Base-by-base conservation (phyloP, 2,888 invertebrate species). In the Aelia acuminata region DNA sequence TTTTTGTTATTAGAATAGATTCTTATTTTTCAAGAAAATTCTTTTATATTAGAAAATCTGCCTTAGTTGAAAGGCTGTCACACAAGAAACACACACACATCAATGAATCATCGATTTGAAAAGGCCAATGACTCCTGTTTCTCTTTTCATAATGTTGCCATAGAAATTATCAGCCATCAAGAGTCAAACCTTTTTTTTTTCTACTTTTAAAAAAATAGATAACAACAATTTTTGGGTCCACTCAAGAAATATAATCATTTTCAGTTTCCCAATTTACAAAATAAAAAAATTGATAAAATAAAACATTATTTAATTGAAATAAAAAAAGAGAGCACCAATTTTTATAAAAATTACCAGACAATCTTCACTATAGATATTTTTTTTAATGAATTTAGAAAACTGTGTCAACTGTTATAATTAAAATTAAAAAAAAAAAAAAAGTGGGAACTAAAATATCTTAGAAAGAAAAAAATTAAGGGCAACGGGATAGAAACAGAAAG, bases 31-130 rank as follows among this genome's bases (percentile, higher is more conserved):
- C 8, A 26, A 57, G 26, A 15, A 2, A 26, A 57, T 57, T 0
- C 57, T 26, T 26, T 26, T 11, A 57, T 13, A 57, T 57, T 57
- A 35, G 18, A 70, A 70, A 70, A 70, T 70, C 63, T 35, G 5
- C 10, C 10, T 70, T 70, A 20, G 63, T 7, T 70, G 26, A 18
- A 70, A 35, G 26, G 63, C 63, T 70, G 63, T 18, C 31, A 70
- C 31, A 70, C 31, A 35, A 18, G n/a, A n/a, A n/a, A n/a, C n/a
- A n/a, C 63, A 7, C 31, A 35, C 63, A 70, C 63, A 35, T 70
- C 63, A 70, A 35, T 70, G 63, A 70, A 70, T 70, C 63, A 70
- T 70, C 63, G 63, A 70, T 70, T 70, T 20, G 31, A 70, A 70
- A 70, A 70, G 63, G 63, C 18, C 63, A 70, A 35, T 70, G 63